Percentiles rank a stretch among this genome's conserved stretches.
phyloP scores from a whole-genome alignment of 2,888 invertebrate species.

The Troides aeacus region DNA sequence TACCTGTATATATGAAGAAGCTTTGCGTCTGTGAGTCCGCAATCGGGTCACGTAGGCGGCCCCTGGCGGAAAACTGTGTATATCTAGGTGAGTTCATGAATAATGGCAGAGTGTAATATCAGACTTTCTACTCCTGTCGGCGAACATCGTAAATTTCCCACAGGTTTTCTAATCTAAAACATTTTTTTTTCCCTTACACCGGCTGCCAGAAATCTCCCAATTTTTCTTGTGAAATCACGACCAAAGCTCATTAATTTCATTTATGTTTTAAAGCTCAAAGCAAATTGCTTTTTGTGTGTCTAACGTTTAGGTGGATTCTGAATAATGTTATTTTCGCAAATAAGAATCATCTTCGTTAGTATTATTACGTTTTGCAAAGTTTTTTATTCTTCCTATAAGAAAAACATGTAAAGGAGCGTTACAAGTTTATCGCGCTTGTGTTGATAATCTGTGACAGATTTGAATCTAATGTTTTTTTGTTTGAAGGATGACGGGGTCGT shows the following conservation, averaged over 20 bases:
- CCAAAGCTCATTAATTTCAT: constrained; percentile 33
- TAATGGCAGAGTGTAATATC: constrained; percentile 38
- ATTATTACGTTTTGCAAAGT: no score
- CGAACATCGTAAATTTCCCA: constrained; percentile 33
- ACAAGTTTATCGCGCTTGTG: no score
- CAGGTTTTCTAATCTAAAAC: constrained; percentile 33
- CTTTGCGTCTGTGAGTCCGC: constrained; percentile 26
- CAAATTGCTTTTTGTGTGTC: constrained; percentile 18
- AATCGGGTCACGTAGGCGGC: constrained; percentile 43
- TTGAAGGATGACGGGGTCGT: no score
- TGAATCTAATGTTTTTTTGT: no score
- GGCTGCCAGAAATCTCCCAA: constrained; percentile 22
- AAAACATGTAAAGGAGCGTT: no score
- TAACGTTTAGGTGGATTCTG: no score
- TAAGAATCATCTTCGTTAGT: no score
- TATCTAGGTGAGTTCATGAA: constrained; percentile 44
- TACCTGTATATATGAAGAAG: constrained; percentile 26
- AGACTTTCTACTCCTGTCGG: constrained; percentile 32
- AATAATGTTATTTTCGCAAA: no score
- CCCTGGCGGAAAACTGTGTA: constrained; percentile 42
- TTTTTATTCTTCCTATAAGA: no score
- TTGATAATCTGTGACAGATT: no score
- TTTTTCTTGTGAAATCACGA: constrained; percentile 29
- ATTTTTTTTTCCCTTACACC: constrained; percentile 25
- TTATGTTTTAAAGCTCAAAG: constrained; percentile 24